Conservation (phyloP, 1,140 invertebrate species). For the Magallana angulata region DNA sequence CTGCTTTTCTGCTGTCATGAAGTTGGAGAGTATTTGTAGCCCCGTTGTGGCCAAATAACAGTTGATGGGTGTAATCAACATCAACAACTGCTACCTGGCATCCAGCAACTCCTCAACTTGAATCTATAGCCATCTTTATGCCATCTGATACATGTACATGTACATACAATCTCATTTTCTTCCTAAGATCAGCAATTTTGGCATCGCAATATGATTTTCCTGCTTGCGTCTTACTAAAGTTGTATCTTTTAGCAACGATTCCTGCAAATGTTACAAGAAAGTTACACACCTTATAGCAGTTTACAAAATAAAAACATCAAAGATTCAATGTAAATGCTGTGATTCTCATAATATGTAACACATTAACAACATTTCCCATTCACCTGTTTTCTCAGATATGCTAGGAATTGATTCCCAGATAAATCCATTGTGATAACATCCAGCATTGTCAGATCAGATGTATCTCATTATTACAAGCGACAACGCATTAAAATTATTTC, state of each 20-base stretch:
- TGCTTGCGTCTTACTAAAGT: slow-evolving; percentile 22
- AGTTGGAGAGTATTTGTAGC: not conserved
- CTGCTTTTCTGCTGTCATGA: slow-evolving; percentile 19
- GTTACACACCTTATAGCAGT: too few species aligned
- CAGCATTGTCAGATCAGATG: slow-evolving; percentile 39
- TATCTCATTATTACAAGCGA: not conserved
- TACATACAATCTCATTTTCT: not conserved
- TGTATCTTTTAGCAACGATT: not conserved
- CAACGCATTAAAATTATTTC: too few species aligned
- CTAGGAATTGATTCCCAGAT: slow-evolving; percentile 14
- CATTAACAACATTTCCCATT: not conserved
- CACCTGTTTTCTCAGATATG: slow-evolving; percentile 37
- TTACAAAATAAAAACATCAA: too few species aligned
- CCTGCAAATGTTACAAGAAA: not conserved
- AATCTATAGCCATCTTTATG: not conserved
- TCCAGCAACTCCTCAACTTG: slow-evolving; percentile 4
- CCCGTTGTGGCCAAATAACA: not conserved
- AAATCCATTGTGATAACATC: slow-evolving; percentile 38
- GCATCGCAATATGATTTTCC: slow-evolving; percentile 40
- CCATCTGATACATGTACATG: slow-evolving; percentile 10
- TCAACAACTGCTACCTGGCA: slow-evolving; percentile 9
- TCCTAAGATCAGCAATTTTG: slow-evolving; percentile 22
- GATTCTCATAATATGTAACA: too few species aligned
- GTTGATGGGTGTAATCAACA: not conserved
- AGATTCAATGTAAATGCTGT: too few species aligned